These are phyloP conservation scores for Camponotus floridanus DNA, from an alignment of 1,140 invertebrate species.

Conservation along the genomic window DNA sequence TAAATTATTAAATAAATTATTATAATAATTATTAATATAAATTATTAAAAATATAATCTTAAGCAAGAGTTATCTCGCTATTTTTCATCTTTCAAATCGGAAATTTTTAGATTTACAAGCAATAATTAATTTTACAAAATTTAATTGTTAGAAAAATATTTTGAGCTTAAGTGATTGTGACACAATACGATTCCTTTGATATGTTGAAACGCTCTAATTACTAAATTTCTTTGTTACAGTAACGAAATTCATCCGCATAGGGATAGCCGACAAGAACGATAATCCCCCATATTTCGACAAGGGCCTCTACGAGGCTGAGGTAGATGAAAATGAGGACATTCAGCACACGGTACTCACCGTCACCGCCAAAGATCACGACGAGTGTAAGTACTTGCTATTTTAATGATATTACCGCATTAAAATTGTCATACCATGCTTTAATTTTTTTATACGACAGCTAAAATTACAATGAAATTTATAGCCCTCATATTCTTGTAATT, in stretches of 20 bases:
- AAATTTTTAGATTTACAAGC: too few relatives aligned
- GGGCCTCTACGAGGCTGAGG: conserved; percentile 97
- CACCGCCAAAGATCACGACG: conserved; percentile 99
- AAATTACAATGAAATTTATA: not conserved
- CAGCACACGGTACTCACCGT: conserved; percentile 98
- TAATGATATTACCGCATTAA: too few relatives aligned
- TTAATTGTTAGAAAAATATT: too few relatives aligned
- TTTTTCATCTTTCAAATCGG: too few relatives aligned
- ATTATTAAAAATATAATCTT: not conserved
- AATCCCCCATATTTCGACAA: conserved; percentile 99
- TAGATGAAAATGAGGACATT: conserved; percentile 99
- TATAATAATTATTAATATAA: too few relatives aligned
- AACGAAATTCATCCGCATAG: conserved; percentile 96
- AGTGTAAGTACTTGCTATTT: conserved; percentile 92
- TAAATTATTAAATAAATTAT: too few relatives aligned
- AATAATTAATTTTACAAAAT: too few relatives aligned
- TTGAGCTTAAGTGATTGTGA: too few relatives aligned
- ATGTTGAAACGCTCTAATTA: not conserved
- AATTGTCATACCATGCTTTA: not conserved
- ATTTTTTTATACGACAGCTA: not conserved
- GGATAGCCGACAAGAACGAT: conserved; percentile 98
- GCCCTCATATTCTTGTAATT: not conserved
- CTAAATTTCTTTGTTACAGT: conserved; percentile 88
- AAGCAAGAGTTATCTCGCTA: too few relatives aligned
- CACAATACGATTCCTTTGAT: not conserved